Conservation (phyloP, 2,888 invertebrate genomes). For the Tiliacea citrago region DNA sequence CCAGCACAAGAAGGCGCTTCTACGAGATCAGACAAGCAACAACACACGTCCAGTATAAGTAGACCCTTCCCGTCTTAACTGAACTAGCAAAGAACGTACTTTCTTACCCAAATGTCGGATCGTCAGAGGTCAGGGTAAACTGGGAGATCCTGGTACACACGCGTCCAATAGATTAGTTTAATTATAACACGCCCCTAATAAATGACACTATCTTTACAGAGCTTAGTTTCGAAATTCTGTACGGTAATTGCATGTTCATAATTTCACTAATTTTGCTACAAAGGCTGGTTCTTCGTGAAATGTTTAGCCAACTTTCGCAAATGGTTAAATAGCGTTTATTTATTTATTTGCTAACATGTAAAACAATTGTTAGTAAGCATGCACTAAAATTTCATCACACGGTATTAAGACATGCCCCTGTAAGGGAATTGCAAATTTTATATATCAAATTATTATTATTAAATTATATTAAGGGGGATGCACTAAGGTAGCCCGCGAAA, state of each 20-base stretch:
- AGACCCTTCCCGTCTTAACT: slow-evolving; percentile 69
- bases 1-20: slow-evolving; percentile 87
- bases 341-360: too few species aligned
- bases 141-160: slow-evolving; percentile 74
- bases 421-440: too few species aligned
- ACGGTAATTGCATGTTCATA: slow-evolving; percentile 48
- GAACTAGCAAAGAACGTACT: slow-evolving; percentile 57
- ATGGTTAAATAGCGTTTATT: too few species aligned
- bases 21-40: slow-evolving; percentile 81
- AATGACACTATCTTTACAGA: slow-evolving; percentile 73
- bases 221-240: slow-evolving; percentile 64
- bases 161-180: slow-evolving; percentile 83
- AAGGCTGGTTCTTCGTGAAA: neutral
- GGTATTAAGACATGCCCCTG: too few species aligned
- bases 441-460: too few species aligned
- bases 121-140: slow-evolving; percentile 67
- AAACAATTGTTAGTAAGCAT: too few species aligned
- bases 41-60: slow-evolving; percentile 76
- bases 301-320: slow-evolving; percentile 1
- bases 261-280: slow-evolving; percentile 34
- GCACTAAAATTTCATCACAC: too few species aligned
- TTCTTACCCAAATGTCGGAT: slow-evolving; percentile 57
- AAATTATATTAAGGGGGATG: too few species aligned
- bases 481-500: too few species aligned
- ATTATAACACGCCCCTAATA: slow-evolving; percentile 80